A percentile compares a stretch with the other conserved stretches of the same genome.
phyloP scores from a whole-genome alignment of 2,888 invertebrate genomes.

The Calliscelio sp. region DNA sequence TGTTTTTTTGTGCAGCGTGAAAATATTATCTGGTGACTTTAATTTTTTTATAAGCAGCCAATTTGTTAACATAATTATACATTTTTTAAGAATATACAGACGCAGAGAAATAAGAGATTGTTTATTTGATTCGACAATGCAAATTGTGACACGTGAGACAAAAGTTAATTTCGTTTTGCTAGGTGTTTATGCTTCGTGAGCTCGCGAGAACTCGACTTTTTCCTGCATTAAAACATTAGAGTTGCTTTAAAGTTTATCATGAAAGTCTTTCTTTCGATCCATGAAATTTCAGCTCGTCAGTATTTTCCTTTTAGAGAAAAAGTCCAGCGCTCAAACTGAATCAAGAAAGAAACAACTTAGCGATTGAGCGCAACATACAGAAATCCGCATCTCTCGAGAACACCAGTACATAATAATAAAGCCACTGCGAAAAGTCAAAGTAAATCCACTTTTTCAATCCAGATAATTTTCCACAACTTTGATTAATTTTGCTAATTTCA shows the following conservation, averaged over 20 bases:
- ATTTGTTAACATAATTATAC: too few relatives aligned
- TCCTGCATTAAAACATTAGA: not conserved
- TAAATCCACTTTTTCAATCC: slow-evolving; percentile 25
- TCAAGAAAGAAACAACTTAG: slow-evolving; percentile 57
- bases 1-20: too few relatives aligned
- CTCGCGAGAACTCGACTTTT: not conserved
- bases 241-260: slow-evolving; percentile 36
- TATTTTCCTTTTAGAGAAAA: slow-evolving; percentile 53
- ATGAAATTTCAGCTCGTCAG: slow-evolving; percentile 46
- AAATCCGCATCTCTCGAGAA: slow-evolving; percentile 43
- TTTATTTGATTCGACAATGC: too few relatives aligned
- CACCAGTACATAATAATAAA: slow-evolving; percentile 45
- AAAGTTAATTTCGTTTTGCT: not conserved
- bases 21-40: too few relatives aligned
- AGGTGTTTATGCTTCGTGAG: not conserved
- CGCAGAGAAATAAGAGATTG: too few relatives aligned
- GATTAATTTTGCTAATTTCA: slow-evolving; percentile 27
- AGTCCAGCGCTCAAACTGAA: slow-evolving; percentile 53
- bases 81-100: too few relatives aligned
- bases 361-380: slow-evolving; percentile 55
- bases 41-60: too few relatives aligned
- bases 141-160: not conserved
- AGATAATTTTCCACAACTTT: slow-evolving; percentile 18
- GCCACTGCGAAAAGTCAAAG: slow-evolving; percentile 41
- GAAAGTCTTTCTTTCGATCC: slow-evolving; percentile 58